Percentiles rank a stretch among this genome's conserved stretches.
Evolutionary conservation across 1,140 invertebrate species (phyloP).

Genomic region (Oscheius sp.): DNA sequence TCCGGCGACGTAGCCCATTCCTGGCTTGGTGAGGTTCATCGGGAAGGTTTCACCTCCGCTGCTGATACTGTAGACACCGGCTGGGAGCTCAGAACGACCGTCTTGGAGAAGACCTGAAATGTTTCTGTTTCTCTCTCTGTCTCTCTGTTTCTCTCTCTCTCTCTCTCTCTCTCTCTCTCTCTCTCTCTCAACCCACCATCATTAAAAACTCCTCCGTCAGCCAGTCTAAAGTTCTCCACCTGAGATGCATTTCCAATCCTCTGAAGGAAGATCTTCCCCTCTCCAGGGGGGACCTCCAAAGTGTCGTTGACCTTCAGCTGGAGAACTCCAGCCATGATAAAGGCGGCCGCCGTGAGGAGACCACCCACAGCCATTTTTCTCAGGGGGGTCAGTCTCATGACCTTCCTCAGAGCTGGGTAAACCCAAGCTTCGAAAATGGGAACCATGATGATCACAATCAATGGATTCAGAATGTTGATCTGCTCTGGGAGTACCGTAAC

Average conservation of each 20-base stretch:
- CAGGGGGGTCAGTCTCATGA: constrained; percentile 68
- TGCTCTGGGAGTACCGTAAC: constrained; percentile 77
- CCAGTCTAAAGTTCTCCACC: not conserved
- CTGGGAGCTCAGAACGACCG: constrained; percentile 33
- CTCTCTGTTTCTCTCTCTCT: not conserved
- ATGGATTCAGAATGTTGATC: constrained; percentile 71
- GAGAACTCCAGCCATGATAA: constrained; percentile 78
- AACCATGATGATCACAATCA: constrained; percentile 53
- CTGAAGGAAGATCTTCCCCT: constrained; percentile 22
- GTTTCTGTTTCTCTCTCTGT: not conserved
- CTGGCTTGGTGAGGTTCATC: constrained; percentile 22
- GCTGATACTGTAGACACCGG: constrained; percentile 43
- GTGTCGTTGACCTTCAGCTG: constrained; percentile 64
- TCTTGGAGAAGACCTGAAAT: not conserved
- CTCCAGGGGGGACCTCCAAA: constrained; percentile 28
- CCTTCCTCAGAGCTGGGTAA: constrained; percentile 62
- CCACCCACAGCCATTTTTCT: constrained; percentile 78
- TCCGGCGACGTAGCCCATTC: constrained; percentile 41
- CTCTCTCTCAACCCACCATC: no score
- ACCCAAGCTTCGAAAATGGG: constrained; percentile 59
- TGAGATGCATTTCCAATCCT: constrained; percentile 18
- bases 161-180: not conserved
- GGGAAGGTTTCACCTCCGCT: constrained; percentile 28
- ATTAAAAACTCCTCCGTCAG: no score
- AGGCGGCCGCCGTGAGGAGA: constrained; percentile 77